Evolutionary conservation across 2,113 vertebrate species (phyloP).

Genomic region (Onychorhynchus coronatus): DNA sequence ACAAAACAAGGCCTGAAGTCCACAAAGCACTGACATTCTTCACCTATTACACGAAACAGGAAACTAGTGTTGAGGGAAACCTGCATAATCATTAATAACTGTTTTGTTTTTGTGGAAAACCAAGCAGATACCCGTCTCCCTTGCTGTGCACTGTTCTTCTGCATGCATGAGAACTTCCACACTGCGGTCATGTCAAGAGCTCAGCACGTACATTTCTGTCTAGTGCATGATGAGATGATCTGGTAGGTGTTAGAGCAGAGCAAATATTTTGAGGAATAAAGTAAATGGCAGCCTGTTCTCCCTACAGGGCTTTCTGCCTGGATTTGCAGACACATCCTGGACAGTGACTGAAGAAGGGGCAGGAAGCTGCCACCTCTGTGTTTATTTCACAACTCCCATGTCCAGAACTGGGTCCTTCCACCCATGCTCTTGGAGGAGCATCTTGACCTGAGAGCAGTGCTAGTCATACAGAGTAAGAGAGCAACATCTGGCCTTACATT

Average conservation of each 20-base stretch:
- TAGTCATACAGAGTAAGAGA: background rate
- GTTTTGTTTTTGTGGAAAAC: background rate
- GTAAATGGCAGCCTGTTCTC: background rate
- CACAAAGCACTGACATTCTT: background rate
- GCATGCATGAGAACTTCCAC: background rate
- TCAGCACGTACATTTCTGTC: background rate
- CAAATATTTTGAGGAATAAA: background rate
- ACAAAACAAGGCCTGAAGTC: background rate
- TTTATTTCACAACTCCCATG: background rate
- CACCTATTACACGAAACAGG: conserved; percentile 1
- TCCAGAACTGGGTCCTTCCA: background rate
- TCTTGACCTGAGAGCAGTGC: background rate
- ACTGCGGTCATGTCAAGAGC: background rate
- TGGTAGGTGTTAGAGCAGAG: background rate
- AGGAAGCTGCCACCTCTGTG: background rate
- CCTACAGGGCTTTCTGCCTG: background rate
- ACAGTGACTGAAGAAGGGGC: rapidly evolving
- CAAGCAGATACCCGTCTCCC: background rate
- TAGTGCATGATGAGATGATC: background rate
- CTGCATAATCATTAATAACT: background rate
- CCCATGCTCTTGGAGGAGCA: background rate
- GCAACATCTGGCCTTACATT: background rate
- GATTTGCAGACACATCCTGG: background rate
- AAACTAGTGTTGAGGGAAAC: conserved; percentile 17
- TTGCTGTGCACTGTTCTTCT: rapidly evolving